Conservation (phyloP, 2,797 vertebrate genomes). For the Diplodus sargus region DNA sequence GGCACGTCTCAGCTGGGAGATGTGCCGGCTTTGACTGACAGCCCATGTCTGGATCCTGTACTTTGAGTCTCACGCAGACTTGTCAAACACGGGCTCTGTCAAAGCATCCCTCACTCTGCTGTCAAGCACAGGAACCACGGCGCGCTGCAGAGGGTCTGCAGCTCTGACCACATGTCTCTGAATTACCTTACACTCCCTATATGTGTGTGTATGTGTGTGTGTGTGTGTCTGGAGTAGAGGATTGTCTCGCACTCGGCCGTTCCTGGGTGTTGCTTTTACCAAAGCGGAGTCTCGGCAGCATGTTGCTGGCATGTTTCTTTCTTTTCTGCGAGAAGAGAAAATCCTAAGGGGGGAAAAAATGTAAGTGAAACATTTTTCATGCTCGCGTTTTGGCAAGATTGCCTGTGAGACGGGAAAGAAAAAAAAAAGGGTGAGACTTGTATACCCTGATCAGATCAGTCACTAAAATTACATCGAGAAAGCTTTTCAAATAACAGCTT, state of each 20-base stretch:
- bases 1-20: slow-evolving; percentile 81
- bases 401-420: slow-evolving; percentile 30
- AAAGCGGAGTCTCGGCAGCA: slow-evolving; percentile 38
- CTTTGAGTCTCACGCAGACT: slow-evolving; percentile 77
- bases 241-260: slow-evolving; percentile 37
- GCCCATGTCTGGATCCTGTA: slow-evolving; percentile 83
- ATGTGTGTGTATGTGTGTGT: slow-evolving; percentile 12
- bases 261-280: slow-evolving; percentile 27
- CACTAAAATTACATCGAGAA: slow-evolving; percentile 74
- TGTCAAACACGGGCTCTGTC: slow-evolving; percentile 83
- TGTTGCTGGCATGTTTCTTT: slow-evolving; percentile 55
- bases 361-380: slow-evolving; percentile 65
- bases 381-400: slow-evolving; percentile 62
- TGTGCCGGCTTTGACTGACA: slow-evolving; percentile 82
- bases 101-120: slow-evolving; percentile 79
- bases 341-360: slow-evolving; percentile 38
- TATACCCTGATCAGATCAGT: slow-evolving; percentile 73
- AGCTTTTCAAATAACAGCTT: slow-evolving; percentile 77
- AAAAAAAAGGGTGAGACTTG: slow-evolving; percentile 50
- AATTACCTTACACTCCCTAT: slow-evolving; percentile 44
- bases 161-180: slow-evolving; percentile 66
- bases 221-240: neutral
- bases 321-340: slow-evolving; percentile 34
- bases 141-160: slow-evolving; percentile 57
- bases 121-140: slow-evolving; percentile 65